A percentile compares a stretch with the other conserved stretches of the same genome.
These are phyloP conservation scores for Amblyjoppa proteus DNA, from an alignment of 2,888 invertebrate genomes.

Conservation along the genomic window DNA sequence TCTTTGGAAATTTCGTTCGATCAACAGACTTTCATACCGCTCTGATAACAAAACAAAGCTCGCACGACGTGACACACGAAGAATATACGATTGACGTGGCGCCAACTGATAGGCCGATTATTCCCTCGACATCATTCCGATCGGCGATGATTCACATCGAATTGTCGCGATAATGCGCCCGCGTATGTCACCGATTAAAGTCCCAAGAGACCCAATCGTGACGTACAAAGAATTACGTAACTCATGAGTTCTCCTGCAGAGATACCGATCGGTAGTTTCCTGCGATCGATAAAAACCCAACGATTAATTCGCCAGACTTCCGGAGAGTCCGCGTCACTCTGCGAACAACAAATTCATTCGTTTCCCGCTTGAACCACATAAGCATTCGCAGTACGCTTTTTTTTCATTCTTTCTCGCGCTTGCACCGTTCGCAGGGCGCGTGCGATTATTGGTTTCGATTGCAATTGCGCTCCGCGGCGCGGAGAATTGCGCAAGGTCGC, in stretches of 20 bases:
- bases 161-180: not conserved
- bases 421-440: not conserved
- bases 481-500: constrained; percentile 53
- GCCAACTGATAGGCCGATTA: not conserved
- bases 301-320: not conserved
- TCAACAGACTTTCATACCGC: not conserved
- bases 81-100: not conserved
- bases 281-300: not conserved
- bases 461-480: constrained; percentile 7
- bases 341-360: not conserved
- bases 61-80: not conserved
- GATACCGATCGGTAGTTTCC: not conserved
- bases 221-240: not conserved
- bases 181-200: not conserved
- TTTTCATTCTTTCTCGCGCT: not conserved
- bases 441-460: constrained; percentile 49
- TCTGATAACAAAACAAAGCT: constrained; percentile 3
- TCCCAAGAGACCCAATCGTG: not conserved
- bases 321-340: not conserved
- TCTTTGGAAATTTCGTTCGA: not conserved
- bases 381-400: too few relatives aligned
- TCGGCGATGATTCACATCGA: not conserved
- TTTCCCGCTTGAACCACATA: not conserved
- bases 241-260: not conserved
- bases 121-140: not conserved